phyloP scores from a whole-genome alignment of 2,888 invertebrate genomes.

The Lasioglossum oenotherae region DNA sequence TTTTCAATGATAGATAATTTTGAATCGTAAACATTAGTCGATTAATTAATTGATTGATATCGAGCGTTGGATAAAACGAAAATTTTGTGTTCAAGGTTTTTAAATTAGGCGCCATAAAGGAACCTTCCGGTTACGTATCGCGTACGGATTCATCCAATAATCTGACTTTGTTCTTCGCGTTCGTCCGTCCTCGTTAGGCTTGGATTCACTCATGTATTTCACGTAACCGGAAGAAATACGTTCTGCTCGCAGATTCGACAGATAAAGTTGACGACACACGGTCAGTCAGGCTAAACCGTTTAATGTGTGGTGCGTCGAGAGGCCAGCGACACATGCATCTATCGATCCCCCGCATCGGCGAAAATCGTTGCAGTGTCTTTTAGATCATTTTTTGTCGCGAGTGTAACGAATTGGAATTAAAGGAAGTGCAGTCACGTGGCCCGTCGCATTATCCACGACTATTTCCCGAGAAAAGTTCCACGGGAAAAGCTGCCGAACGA shows the following conservation, averaged over 20 bases:
- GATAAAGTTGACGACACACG: slow-evolving; percentile 9
- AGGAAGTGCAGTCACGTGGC: slow-evolving; percentile 45
- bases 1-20: neutral
- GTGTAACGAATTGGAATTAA: slow-evolving; percentile 29
- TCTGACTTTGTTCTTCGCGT: slow-evolving; percentile 18
- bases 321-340: neutral
- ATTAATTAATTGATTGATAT: neutral
- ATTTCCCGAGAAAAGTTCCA: neutral
- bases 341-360: neutral
- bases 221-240: slow-evolving; percentile 30
- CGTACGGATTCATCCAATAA: neutral
- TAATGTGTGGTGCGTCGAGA: slow-evolving; percentile 9
- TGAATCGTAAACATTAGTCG: neutral
- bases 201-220: slow-evolving; percentile 19
- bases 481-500: neutral
- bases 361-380: neutral
- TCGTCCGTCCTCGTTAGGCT: slow-evolving; percentile 16
- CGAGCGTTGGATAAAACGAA: neutral
- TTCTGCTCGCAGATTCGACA: slow-evolving; percentile 16
- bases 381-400: slow-evolving; percentile 20
- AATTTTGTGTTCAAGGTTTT: neutral
- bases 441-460: neutral
- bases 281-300: slow-evolving; percentile 9
- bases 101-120: slow-evolving; percentile 33
- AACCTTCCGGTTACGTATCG: slow-evolving; percentile 36